phyloP scores from a whole-genome alignment of 2,113 vertebrate genomes.

The Oryzias celebensis region DNA sequence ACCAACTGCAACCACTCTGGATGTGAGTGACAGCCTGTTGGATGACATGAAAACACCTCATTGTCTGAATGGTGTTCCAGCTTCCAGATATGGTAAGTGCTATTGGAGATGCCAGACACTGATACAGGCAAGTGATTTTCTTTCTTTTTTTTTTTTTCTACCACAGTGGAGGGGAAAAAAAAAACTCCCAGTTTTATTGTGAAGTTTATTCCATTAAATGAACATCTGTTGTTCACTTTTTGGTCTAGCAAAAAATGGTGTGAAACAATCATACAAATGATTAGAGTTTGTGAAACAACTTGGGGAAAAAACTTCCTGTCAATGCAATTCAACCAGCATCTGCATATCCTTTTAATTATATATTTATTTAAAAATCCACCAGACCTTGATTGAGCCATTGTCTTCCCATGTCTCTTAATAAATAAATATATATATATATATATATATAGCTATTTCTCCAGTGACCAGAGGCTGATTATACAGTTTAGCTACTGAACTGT shows the following conservation, averaged over 20 bases:
- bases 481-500: constrained; percentile 11
- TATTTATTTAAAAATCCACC: too few relatives aligned
- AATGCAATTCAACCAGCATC: too few relatives aligned
- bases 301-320: too few relatives aligned
- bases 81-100: constrained; percentile 10
- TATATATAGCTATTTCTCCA: constrained; percentile 6
- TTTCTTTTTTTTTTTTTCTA: background rate
- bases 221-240: too few relatives aligned
- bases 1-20: background rate
- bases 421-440: background rate
- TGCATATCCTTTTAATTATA: too few relatives aligned
- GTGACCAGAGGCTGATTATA: constrained; percentile 19
- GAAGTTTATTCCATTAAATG: constrained; percentile 10
- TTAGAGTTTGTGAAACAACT: too few relatives aligned
- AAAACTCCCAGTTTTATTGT: background rate
- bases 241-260: too few relatives aligned
- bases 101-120: constrained; percentile 20
- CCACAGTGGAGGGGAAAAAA: background rate
- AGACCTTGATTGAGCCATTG: background rate
- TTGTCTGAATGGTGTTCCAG: background rate
- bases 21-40: background rate
- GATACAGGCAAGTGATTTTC: constrained; percentile 14
- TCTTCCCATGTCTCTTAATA: background rate
- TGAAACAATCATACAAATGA: too few relatives aligned
- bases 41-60: background rate